Evolutionary conservation across 1,140 invertebrate genomes (phyloP).

Genomic region (Atta cephalotes): DNA sequence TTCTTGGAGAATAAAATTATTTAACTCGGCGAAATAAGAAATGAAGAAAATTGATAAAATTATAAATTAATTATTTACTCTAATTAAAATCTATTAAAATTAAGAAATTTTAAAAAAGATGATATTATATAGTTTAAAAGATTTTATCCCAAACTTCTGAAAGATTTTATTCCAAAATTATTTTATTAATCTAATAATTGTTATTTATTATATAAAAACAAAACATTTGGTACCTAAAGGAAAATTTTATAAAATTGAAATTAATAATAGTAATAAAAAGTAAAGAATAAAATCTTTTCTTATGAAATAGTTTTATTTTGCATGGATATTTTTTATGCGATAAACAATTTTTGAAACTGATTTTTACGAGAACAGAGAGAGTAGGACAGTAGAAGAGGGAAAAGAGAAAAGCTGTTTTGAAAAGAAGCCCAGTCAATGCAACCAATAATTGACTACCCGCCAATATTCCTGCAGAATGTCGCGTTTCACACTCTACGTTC

Average conservation of each 20-base stretch:
- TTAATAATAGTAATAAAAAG: background rate
- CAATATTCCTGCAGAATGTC: constrained; percentile 55
- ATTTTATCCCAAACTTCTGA: background rate
- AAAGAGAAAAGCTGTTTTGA: constrained; percentile 29
- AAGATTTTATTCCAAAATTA: background rate
- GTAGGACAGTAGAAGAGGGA: background rate
- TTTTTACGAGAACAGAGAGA: constrained; percentile 19
- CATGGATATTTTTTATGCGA: background rate
- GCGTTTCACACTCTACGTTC: constrained; percentile 45
- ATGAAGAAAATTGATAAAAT: background rate
- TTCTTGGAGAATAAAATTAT: background rate
- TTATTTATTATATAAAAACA: background rate
- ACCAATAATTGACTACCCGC: constrained; percentile 52
- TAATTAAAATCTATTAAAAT: background rate
- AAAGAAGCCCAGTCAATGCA: constrained; percentile 31
- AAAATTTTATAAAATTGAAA: background rate
- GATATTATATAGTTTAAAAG: background rate
- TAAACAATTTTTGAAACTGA: constrained; percentile 21
- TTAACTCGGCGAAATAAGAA: background rate
- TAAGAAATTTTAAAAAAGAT: background rate
- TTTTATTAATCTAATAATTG: constrained; percentile 26
- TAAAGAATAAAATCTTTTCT: background rate
- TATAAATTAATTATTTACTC: background rate
- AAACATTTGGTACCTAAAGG: background rate
- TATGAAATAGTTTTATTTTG: background rate